Percentiles rank a stretch among this genome's conserved stretches.
These are phyloP conservation scores for Philhelius pedissequus DNA, from an alignment of 2,888 invertebrate species.

Conservation along the genomic window DNA sequence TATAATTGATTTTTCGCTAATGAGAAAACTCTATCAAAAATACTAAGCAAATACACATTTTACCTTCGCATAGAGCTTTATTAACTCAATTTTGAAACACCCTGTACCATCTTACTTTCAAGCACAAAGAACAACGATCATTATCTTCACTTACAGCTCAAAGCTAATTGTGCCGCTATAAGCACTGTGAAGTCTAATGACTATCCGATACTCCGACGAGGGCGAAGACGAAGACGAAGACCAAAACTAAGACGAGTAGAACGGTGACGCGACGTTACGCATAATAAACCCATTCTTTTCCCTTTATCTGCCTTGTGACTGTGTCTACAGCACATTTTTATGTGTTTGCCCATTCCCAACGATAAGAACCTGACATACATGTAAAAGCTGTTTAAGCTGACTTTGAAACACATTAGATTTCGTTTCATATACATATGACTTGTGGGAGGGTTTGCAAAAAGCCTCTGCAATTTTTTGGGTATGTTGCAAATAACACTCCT, in stretches of 20 bases:
- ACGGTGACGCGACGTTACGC: conserved; percentile 24
- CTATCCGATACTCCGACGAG: no score
- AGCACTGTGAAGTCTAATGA: conserved; percentile 49
- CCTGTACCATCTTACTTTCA: not conserved
- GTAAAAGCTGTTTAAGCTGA: conserved; percentile 63
- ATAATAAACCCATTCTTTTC: conserved; percentile 48
- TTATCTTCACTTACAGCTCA: conserved; percentile 35
- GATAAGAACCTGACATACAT: conserved; percentile 50
- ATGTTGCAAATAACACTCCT: not conserved
- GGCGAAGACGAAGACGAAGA: not conserved
- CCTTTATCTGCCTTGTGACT: not conserved
- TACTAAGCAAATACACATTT: no score
- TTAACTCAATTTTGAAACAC: not conserved
- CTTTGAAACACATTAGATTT: conserved; percentile 43
- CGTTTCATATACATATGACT: not conserved
- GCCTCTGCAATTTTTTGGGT: not conserved
- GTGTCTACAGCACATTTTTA: conserved; percentile 40
- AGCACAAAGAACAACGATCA: conserved; percentile 1
- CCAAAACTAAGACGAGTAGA: not conserved
- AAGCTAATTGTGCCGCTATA: conserved; percentile 61
- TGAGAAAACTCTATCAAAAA: no score
- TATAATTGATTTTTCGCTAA: no score
- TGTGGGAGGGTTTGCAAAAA: not conserved
- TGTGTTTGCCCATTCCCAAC: conserved; percentile 8
- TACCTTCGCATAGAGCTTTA: no score